phyloP scores from a whole-genome alignment of 2,888 invertebrate species.

The Isoperla grammatica region DNA sequence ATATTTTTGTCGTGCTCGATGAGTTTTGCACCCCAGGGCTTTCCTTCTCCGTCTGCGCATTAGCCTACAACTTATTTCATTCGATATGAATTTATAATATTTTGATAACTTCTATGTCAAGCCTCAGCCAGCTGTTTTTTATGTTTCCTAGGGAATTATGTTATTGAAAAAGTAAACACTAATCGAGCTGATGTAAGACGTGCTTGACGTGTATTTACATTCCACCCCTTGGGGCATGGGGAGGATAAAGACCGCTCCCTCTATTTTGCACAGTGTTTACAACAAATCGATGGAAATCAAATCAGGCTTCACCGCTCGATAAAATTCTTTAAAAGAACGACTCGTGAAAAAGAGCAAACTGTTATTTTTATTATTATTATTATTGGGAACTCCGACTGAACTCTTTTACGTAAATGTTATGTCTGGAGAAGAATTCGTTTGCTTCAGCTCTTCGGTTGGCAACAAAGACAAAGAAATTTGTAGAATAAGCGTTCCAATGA shows the following conservation, averaged over 20 bases:
- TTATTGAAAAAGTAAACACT: conserved; percentile 12
- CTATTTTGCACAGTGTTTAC: conserved; percentile 13
- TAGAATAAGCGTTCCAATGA: no score
- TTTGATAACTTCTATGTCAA: no score
- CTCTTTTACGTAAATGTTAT: conserved; percentile 7
- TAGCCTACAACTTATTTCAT: no score
- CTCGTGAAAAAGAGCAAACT: conserved; percentile 12
- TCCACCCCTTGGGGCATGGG: conserved; percentile 4
- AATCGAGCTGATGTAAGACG: conserved; percentile 7
- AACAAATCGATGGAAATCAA: conserved; percentile 26
- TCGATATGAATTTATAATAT: no score
- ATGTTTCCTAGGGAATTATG: background rate
- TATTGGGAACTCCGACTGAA: no score
- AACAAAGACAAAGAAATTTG: no score
- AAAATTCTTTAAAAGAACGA: conserved; percentile 19
- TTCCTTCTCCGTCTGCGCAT: no score
- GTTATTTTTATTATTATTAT: conserved; percentile 11
- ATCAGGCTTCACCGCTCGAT: conserved; percentile 20
- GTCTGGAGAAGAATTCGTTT: background rate
- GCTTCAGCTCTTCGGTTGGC: no score
- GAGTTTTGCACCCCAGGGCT: no score
- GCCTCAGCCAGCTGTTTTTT: no score
- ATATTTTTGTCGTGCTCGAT: no score
- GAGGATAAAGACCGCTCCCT: background rate
- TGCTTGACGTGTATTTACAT: conserved; percentile 10